Evolutionary conservation across 2,797 vertebrate genomes (phyloP), one percentile per base, ranked within the genome.

Genomic region (Sarcoramphus papa): DNA sequence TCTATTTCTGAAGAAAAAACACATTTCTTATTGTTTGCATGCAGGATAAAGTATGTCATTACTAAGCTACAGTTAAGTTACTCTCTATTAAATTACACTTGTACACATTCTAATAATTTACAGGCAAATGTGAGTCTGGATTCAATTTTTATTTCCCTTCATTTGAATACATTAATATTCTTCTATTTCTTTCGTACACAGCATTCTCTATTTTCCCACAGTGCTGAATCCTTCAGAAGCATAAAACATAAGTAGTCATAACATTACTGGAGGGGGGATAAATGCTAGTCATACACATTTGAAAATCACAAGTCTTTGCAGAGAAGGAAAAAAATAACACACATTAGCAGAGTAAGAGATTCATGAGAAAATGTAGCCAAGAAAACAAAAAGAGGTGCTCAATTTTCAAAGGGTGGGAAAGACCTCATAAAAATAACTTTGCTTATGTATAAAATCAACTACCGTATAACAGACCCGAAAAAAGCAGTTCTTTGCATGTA

Each of bases 71-170:
- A 95, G 89, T 96, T 53, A 97, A 98, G 79, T 81, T 70, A 84
- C 12, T 65, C 86, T 88, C 82, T 93, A 95, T 96, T 97, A 97
- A 97, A 91, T 82, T 97, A 95, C 41, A 72, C 48, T 97, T 94
- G 68, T 75, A 73, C 73, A 88, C 57, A 94, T 97, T 96, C 88
- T 85, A 95, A 90, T 79, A 93, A 97, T 94, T 96, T 93, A 96
- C 77, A 85, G 88, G 75, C 76, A 95, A 63, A 85, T 82, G 13
- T 37, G 18, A 81, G 43, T 90, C 88, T 95, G 82, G 65, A 80
- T 86, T 92, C 51, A 60, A 74, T 83, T 90, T 91, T 90, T 88
- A 70, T 80, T 74, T 79, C 20, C 33, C 43, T 91, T 89, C 83
- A 78, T 76, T 94, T 76, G 8, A 93, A 73, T 62, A 54, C 25